Evolutionary conservation across 2,888 invertebrate species (phyloP).

Genomic region (Heliconius charithonia): DNA sequence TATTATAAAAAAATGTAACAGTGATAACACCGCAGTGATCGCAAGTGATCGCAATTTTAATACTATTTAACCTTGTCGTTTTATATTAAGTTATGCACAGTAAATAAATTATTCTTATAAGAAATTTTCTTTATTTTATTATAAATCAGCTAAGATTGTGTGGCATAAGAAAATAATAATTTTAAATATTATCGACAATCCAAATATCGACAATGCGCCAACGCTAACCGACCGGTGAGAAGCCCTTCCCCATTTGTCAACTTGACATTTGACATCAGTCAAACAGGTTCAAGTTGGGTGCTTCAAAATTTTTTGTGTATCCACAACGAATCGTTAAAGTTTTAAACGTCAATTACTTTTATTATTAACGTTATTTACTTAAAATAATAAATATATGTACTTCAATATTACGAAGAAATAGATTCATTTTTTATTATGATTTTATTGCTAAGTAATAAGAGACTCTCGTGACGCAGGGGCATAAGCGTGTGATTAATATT

Average conservation of each 20-base stretch:
- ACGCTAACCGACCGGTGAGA: slow-evolving; percentile 75
- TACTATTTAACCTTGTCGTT: neutral
- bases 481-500: too few species aligned
- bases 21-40: too few species aligned
- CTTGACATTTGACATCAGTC: slow-evolving; percentile 81
- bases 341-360: slow-evolving; percentile 36
- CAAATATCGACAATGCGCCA: slow-evolving; percentile 60
- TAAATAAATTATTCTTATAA: neutral
- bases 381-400: neutral
- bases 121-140: neutral
- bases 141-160: neutral
- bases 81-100: neutral
- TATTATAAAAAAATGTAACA: too few species aligned
- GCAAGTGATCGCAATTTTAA: neutral
- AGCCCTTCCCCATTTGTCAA: slow-evolving; percentile 78
- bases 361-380: slow-evolving; percentile 17
- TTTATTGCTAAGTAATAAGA: neutral
- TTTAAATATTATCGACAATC: slow-evolving; percentile 58
- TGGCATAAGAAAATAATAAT: neutral
- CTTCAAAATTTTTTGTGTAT: slow-evolving; percentile 52
- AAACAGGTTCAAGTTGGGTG: slow-evolving; percentile 63
- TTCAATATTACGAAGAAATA: neutral
- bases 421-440: neutral
- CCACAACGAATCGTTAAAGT: slow-evolving; percentile 24
- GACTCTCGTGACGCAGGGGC: too few species aligned